Conservation (phyloP, 2,797 vertebrate genomes). For the Harpagifer antarcticus region DNA sequence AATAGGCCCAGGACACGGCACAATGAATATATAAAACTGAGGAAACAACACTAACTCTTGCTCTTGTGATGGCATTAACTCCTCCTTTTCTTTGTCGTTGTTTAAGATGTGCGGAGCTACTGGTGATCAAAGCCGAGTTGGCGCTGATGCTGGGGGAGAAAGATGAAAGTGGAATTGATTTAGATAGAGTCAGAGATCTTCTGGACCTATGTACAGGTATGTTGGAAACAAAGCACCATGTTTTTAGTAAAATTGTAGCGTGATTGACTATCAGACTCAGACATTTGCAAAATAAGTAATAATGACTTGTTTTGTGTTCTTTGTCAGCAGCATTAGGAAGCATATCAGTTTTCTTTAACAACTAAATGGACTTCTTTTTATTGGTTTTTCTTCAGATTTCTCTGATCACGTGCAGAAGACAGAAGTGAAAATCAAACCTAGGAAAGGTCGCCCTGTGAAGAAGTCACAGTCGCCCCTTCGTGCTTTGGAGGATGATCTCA, state of each 20-base stretch:
- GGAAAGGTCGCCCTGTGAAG: constrained; percentile 79
- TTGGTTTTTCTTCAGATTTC: constrained; percentile 65
- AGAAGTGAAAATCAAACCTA: constrained; percentile 85
- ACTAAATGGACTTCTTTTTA: not conserved
- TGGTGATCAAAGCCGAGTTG: constrained; percentile 91
- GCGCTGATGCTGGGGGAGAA: constrained; percentile 87
- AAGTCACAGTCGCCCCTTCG: constrained; percentile 58
- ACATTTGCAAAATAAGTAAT: not conserved
- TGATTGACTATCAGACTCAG: not conserved
- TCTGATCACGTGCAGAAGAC: constrained; percentile 66
- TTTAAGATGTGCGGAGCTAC: constrained; percentile 88
- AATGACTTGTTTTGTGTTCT: no score
- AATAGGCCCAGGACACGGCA: not conserved
- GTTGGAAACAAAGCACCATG: constrained; percentile 14
- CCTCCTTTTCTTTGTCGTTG: not conserved
- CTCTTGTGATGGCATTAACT: not conserved
- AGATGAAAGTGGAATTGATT: constrained; percentile 85
- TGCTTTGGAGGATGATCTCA: constrained; percentile 78
- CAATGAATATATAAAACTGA: not conserved
- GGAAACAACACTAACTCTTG: not conserved
- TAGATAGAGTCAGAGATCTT: constrained; percentile 89
- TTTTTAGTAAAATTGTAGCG: not conserved
- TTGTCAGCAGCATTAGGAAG: no score
- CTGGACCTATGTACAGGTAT: constrained; percentile 90
- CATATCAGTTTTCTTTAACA: no score